Evolutionary conservation across 2,888 invertebrate species (phyloP).

Genomic region (Polydrusus cervinus): DNA sequence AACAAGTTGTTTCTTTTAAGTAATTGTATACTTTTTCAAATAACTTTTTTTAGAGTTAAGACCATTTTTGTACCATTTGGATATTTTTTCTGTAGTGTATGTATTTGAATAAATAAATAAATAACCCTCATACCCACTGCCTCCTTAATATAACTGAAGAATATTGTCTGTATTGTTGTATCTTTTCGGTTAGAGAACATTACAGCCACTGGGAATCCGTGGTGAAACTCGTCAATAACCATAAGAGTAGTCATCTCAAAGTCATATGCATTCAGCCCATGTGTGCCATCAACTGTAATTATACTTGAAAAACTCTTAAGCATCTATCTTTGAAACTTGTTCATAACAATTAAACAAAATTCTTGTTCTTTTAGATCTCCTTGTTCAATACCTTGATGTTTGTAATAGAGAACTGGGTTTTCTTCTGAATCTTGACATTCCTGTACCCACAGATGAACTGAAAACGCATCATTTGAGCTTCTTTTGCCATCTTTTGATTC

Average conservation of each 20-base stretch:
- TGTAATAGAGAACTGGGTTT: conserved; percentile 9
- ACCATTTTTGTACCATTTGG: too few relatives aligned
- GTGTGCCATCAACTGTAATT: not conserved
- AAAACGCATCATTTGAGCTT: conserved; percentile 5
- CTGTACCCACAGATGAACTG: conserved; percentile 18
- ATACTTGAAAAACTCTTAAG: too few relatives aligned
- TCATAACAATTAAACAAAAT: conserved; percentile 21
- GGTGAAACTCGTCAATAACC: not conserved
- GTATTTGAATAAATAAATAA: not conserved
- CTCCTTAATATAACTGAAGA: conserved; percentile 10
- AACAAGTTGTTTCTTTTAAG: too few relatives aligned
- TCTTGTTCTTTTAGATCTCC: not conserved
- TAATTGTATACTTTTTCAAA: too few relatives aligned
- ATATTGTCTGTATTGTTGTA: not conserved
- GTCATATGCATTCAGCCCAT: conserved; percentile 9
- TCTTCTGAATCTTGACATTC: not conserved
- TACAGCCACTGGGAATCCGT: not conserved
- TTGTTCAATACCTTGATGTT: not conserved
- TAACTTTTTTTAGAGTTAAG: too few relatives aligned
- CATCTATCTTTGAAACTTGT: too few relatives aligned
- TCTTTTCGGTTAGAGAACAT: conserved; percentile 4
- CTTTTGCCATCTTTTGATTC: not conserved
- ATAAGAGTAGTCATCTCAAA: not conserved
- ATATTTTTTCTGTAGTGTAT: too few relatives aligned
- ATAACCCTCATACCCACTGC: not conserved